Evolutionary conservation across 2,797 vertebrate genomes (phyloP), one percentile per base, ranked within the genome.

Genomic region (Chaunax sp.): DNA sequence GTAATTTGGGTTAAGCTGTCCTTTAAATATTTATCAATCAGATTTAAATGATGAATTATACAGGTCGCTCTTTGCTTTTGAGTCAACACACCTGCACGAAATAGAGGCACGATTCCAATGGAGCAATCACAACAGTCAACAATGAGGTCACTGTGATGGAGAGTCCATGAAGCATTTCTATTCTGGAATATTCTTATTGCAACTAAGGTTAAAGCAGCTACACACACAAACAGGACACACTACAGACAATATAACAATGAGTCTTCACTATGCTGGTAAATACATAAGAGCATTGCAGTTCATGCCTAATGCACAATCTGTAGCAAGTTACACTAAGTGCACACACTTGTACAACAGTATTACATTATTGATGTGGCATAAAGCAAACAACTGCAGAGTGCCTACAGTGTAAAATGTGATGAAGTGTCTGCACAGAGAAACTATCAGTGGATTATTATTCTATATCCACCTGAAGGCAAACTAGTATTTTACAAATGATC

Each of bases 301-400:
- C 72, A 70, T 76, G 77, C 79, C 65, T 57, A 57, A 44, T 56
- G 74, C 70, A 46, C 50, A 67, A 64, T 56, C 55, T 44, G 72
- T 6, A 75, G 73, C 60, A 44, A 49, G 61, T 85, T 80, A 78
- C 83, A 85, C 61, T 45, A 56, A 86, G 84, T 82, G 69, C 86
- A 82, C 75, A 76, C 68, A 52, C 53, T 69, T 19, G 37, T 63
- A 50, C 45, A 43, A 46, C 63, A 44, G 52, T 30, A 15, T 60
- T 77, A 37, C 60, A 64, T 73, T 69, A 77, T 66, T 79, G 44
- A 76, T 80, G 71, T 4, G 25, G 30, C 26, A 13, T 41, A 47
- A 78, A 57, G 49, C 57, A 68, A 74, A 76, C 51, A 41, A 64
- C 58, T 51, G 66, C 62, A 64, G 57, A 66, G 71, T 37, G 23